Conservation (phyloP, 2,113 vertebrate species). For the Pteruthius melanotis region DNA sequence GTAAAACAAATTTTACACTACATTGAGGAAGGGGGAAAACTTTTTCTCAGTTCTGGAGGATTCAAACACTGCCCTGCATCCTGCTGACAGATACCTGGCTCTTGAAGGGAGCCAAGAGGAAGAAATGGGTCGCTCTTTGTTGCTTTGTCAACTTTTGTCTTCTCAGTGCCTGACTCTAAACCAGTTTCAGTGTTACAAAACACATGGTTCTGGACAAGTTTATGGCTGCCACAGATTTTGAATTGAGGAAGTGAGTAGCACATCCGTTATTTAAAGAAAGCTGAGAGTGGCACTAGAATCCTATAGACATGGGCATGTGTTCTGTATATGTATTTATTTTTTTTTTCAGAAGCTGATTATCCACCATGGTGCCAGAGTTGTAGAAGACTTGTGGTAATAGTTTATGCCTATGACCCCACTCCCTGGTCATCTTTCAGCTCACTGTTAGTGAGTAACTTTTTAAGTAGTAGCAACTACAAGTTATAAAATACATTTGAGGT, state of each 20-base stretch:
- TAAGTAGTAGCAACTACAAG: background rate
- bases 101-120: background rate
- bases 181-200: background rate
- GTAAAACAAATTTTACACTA: background rate
- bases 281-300: background rate
- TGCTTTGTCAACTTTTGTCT: background rate
- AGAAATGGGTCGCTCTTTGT: background rate
- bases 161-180: background rate
- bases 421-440: background rate
- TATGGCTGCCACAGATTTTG: background rate
- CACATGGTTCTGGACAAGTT: background rate
- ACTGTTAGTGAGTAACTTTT: background rate
- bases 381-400: background rate
- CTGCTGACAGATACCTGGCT: background rate
- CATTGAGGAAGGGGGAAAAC: background rate
- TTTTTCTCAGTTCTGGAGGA: background rate
- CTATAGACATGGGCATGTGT: background rate
- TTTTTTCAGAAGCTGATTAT: background rate
- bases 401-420: background rate
- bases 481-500: background rate
- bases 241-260: conserved; percentile 9
- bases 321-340: background rate
- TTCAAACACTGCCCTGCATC: background rate
- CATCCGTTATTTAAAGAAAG: background rate
- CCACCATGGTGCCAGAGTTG: background rate